Conservation (phyloP, 1,140 invertebrate genomes). For the Drosophila micromelanica region DNA sequence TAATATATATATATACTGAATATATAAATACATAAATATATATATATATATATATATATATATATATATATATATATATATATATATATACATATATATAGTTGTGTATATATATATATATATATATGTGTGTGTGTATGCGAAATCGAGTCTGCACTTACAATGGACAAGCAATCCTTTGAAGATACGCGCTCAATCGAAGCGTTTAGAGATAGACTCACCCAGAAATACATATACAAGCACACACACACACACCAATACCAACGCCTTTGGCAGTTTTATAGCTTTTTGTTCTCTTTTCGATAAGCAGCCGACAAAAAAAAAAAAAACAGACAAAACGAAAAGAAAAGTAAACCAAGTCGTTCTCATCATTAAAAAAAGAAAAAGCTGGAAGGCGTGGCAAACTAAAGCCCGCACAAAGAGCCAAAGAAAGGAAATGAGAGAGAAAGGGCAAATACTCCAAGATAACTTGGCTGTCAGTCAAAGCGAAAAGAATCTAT, state of each 20-base stretch:
- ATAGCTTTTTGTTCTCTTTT: slow-evolving; percentile 27
- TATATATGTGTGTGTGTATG: no score
- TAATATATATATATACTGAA: no score
- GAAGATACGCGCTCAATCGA: slow-evolving; percentile 56
- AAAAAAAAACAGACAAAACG: not conserved
- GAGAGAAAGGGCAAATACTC: not conserved
- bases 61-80: no score
- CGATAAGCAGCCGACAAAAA: slow-evolving; percentile 28
- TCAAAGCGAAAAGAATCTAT: slow-evolving; percentile 36
- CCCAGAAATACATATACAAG: slow-evolving; percentile 17
- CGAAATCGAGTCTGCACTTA: not conserved
- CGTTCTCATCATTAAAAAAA: slow-evolving; percentile 41
- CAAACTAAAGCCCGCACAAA: slow-evolving; percentile 26
- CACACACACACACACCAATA: not conserved
- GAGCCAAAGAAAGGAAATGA: not conserved
- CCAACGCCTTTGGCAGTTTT: slow-evolving; percentile 28
- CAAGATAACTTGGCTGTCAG: slow-evolving; percentile 30
- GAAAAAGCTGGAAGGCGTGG: slow-evolving; percentile 21
- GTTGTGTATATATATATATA: no score
- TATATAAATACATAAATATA: no score
- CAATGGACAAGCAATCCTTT: slow-evolving; percentile 37
- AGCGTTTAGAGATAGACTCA: slow-evolving; percentile 42
- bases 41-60: no score
- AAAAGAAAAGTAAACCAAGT: slow-evolving; percentile 2
- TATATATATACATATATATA: no score